phyloP scores from a whole-genome alignment of 37 sponge, comb jelly and placozoan species.

The Corticium candelabrum region DNA sequence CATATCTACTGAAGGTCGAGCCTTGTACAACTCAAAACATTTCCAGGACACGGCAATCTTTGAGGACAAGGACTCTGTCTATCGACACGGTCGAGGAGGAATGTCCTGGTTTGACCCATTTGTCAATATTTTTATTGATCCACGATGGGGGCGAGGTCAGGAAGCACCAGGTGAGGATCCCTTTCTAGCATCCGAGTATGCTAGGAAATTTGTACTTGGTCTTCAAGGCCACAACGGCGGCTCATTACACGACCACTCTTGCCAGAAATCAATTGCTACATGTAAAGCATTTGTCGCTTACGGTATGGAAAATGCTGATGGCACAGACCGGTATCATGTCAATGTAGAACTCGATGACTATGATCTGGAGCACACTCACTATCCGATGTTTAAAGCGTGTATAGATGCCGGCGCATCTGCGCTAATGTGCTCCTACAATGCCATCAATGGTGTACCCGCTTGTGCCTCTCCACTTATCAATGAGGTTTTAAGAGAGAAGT shows the following conservation, averaged over 20 bases:
- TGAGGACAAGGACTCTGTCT: too few relatives aligned
- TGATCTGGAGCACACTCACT: constrained; percentile 27
- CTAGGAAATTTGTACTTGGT: neutral
- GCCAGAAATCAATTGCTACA: neutral
- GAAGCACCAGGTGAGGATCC: constrained; percentile 13
- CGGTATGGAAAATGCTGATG: neutral
- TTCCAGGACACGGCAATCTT: too few relatives aligned
- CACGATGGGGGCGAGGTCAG: constrained; percentile 7
- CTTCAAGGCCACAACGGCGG: neutral
- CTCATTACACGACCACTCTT: neutral
- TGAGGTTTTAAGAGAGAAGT: neutral
- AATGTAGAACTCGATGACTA: constrained; percentile 48
- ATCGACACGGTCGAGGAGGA: neutral
- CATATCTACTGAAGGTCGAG: constrained; percentile 3
- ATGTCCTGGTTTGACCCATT: neutral
- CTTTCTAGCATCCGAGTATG: neutral
- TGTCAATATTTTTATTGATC: neutral
- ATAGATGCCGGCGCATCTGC: neutral
- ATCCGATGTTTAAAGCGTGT: neutral
- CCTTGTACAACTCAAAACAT: neutral
- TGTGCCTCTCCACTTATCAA: constrained; percentile 1
- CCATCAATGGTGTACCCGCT: neutral
- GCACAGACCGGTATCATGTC: constrained; percentile 10
- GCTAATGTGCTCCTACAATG: constrained; percentile 9
- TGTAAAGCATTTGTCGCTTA: constrained; percentile 1